Evolutionary conservation across 2,888 invertebrate species (phyloP), one percentile per base, ranked within the genome.

Genomic region (Macaria liturata): DNA sequence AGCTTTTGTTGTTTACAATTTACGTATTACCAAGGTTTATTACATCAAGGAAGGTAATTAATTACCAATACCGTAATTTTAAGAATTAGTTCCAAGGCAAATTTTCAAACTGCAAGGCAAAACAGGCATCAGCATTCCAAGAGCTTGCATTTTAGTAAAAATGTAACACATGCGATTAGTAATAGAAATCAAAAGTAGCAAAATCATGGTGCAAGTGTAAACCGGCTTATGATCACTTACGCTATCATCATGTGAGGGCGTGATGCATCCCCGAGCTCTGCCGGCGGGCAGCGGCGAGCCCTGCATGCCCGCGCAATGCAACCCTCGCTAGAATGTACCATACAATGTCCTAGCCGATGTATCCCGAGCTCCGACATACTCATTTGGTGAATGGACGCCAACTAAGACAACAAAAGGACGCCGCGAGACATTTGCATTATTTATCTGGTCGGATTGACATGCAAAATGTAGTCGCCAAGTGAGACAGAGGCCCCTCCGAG

Each of bases 201-300:
- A 66, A 69, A 65, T 62, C 83, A 83, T 84, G 83, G 83, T 73
- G 54, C 72, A 76, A 75, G 55, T 65, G 69, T 68, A 76, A 79
- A 84, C 89, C 89, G 90, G 90, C 87, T 78, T 73, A 83, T 88
- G 90, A 90, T 90, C 90, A 90, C 90, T 86, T 83, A 86, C 86
- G 68, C 69, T 67, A 64, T 68, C 65, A 49, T 54, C 67, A 71
- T 74, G 71, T 67, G 68, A 60, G 62, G 72, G 70, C 70, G 64
- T 68, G 59, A 67, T 68, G 69, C 63, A 72, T 70, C 74, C 69
- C 67, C 65, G 61, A 42, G 34, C 34, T 39, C n/a, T 8, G n/a
- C n/a, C 42, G 42, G n/a, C 42, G 42, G 4, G 8, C 39, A 3
- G 20, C 8, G 42, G 42, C 42, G 39, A 39, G 9, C 63, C 74